A percentile compares a stretch with the other conserved stretches of the same genome.
phyloP scores from a whole-genome alignment of 2,113 vertebrate genomes.

The Alosa alosa region DNA sequence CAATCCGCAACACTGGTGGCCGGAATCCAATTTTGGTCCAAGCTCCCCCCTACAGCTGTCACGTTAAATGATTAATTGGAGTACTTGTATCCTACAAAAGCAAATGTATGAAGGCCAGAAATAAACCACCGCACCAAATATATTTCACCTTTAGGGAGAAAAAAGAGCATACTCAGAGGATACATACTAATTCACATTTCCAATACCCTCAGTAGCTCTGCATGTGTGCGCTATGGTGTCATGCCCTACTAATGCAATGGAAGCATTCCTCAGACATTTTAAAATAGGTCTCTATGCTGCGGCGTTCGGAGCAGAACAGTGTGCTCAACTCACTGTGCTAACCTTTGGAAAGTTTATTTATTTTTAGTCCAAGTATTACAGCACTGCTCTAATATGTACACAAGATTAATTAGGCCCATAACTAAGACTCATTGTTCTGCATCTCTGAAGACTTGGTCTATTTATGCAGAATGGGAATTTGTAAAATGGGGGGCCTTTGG shows the following conservation, averaged over 20 bases:
- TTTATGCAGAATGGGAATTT: neutral
- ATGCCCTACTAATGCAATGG: neutral
- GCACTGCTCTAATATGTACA: neutral
- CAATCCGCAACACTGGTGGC: neutral
- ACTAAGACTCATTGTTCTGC: neutral
- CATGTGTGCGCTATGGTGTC: neutral
- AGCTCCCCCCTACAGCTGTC: neutral
- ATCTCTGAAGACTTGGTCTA: neutral
- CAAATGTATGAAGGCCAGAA: neutral
- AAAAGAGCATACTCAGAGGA: neutral
- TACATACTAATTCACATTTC: neutral
- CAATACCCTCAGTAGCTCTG: neutral
- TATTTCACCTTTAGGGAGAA: neutral
- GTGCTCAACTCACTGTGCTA: neutral
- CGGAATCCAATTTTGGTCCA: neutral
- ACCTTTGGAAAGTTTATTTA: neutral
- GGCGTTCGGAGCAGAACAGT: neutral
- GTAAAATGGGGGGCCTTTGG: neutral
- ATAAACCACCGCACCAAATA: neutral
- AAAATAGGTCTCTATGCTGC: neutral
- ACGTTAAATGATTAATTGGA: neutral
- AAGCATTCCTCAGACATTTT: neutral
- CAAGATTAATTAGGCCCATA: neutral
- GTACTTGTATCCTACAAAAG: neutral
- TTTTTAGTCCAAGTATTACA: neutral